These are phyloP conservation scores for Betta splendens DNA, from an alignment of 2,797 vertebrate genomes.

Conservation along the genomic window DNA sequence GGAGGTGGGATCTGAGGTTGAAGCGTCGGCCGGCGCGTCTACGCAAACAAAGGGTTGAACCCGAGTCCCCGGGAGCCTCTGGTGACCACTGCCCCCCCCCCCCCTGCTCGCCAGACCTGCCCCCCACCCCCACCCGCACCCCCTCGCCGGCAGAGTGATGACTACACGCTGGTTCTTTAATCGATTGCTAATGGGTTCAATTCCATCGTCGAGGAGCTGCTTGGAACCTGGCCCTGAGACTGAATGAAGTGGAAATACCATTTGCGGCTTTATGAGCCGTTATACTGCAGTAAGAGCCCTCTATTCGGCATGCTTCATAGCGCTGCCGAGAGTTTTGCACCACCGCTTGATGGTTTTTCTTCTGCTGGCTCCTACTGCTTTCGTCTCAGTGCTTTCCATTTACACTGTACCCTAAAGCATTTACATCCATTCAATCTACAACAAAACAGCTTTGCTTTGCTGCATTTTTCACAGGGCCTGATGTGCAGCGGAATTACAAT, in stretches of 20 bases:
- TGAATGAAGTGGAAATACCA: slow-evolving; percentile 86
- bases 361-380: slow-evolving; percentile 67
- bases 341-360: slow-evolving; percentile 81
- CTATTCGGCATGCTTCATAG: slow-evolving; percentile 82
- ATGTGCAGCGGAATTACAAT: slow-evolving; percentile 65
- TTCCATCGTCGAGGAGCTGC: slow-evolving; percentile 81
- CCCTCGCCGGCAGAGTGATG: slow-evolving; percentile 67
- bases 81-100: slow-evolving; percentile 42
- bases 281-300: slow-evolving; percentile 83
- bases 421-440: slow-evolving; percentile 72
- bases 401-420: slow-evolving; percentile 73
- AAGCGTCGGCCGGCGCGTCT: slow-evolving; percentile 64
- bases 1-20: slow-evolving; percentile 54
- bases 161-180: slow-evolving; percentile 85
- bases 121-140: slow-evolving; percentile 39
- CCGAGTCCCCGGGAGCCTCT: slow-evolving; percentile 57
- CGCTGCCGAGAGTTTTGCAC: slow-evolving; percentile 76
- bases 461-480: slow-evolving; percentile 64
- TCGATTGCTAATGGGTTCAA: slow-evolving; percentile 87
- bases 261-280: slow-evolving; percentile 85
- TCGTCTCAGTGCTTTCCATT: slow-evolving; percentile 80
- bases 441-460: slow-evolving; percentile 72
- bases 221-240: slow-evolving; percentile 83
- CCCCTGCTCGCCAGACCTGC: slow-evolving; percentile 29
- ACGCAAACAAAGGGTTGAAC: slow-evolving; percentile 78